These are phyloP conservation scores for Nycticryphes semicollaris DNA, from an alignment of 2,113 vertebrate genomes.

Conservation along the genomic window DNA sequence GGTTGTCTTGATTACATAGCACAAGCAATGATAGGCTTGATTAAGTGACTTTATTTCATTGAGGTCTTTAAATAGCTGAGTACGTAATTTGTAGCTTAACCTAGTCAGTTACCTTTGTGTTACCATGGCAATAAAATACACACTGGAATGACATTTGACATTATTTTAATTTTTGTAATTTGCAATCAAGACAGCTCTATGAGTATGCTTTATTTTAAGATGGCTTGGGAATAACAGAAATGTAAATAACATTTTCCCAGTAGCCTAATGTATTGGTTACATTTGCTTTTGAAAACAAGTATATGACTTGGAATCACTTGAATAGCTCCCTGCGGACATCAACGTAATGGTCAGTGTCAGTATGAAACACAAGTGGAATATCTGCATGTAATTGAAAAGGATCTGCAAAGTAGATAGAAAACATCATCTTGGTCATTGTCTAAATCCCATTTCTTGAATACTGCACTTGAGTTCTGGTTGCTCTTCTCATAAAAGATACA, in stretches of 20 bases:
- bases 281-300: background rate
- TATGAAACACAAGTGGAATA: background rate
- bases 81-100: constrained; percentile 64
- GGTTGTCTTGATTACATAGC: constrained; percentile 49
- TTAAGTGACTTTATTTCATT: constrained; percentile 66
- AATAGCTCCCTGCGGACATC: background rate
- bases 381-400: background rate
- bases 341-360: background rate
- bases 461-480: background rate
- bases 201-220: constrained; percentile 39
- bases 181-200: constrained; percentile 42
- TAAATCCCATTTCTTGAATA: background rate
- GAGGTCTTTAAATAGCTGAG: constrained; percentile 66
- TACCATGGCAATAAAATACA: constrained; percentile 66
- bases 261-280: background rate
- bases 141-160: constrained; percentile 59
- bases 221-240: constrained; percentile 32
- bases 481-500: background rate
- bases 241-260: background rate
- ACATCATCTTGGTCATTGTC: background rate
- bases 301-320: background rate
- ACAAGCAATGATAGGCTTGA: constrained; percentile 59
- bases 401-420: background rate
- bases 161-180: constrained; percentile 69
- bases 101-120: constrained; percentile 60